These are phyloP conservation scores for Pseudorasbora parva DNA, from an alignment of 2,113 vertebrate species.

Conservation along the genomic window DNA sequence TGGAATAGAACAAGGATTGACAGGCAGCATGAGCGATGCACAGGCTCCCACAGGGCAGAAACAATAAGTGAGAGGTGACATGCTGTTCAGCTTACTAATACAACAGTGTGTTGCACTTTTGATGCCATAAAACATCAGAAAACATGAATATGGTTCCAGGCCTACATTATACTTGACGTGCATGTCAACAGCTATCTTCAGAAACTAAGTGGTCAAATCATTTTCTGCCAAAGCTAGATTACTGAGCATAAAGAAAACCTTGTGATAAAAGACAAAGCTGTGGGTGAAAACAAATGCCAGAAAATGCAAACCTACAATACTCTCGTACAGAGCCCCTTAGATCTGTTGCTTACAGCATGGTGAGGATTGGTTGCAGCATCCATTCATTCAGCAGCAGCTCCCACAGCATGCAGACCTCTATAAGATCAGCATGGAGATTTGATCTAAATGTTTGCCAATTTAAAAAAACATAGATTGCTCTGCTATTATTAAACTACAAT, in stretches of 20 bases:
- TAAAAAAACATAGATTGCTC: slow-evolving; percentile 20
- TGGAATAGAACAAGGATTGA: slow-evolving; percentile 26
- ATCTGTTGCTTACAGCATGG: neutral
- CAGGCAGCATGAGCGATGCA: slow-evolving; percentile 20
- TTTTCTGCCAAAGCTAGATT: slow-evolving; percentile 14
- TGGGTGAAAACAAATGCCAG: slow-evolving; percentile 26
- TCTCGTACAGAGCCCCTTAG: neutral
- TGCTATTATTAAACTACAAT: neutral
- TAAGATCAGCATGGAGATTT: slow-evolving; percentile 35
- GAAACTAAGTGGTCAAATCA: slow-evolving; percentile 11
- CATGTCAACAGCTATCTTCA: slow-evolving; percentile 15
- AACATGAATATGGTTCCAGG: neutral
- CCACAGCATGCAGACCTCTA: neutral
- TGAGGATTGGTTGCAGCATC: neutral
- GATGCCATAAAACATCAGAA: neutral
- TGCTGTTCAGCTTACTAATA: neutral
- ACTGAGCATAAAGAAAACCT: neutral
- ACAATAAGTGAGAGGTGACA: slow-evolving; percentile 40
- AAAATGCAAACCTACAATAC: neutral
- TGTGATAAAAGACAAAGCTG: neutral
- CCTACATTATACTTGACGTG: neutral
- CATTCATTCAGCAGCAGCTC: slow-evolving; percentile 10
- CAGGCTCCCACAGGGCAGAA: slow-evolving; percentile 25
- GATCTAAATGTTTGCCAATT: slow-evolving; percentile 39
- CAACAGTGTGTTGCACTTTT: slow-evolving; percentile 8